Base-by-base conservation (phyloP, 2,888 invertebrate species). In the Tribolium freemani region DNA sequence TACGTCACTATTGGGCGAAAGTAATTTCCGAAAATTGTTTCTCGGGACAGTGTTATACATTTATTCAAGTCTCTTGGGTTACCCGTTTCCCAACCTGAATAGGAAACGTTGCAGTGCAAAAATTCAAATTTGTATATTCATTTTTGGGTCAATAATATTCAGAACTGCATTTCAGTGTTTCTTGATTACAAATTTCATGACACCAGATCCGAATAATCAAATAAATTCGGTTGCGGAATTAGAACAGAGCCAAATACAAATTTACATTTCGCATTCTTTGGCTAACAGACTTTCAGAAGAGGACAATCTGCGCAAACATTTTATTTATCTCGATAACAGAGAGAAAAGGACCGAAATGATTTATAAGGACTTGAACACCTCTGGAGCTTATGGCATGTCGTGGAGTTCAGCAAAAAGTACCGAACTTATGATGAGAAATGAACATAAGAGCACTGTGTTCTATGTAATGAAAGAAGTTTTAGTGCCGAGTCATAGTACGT, bases 381-480 rank as follows among this genome's bases (percentile, higher is more conserved):
- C 31, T 3, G 64, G 20, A 11, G 64, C 13, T 4, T 64, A 64
- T 21, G 44, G 16, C n/a, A 10, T 53, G 26, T 31, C 51, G 30
- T n/a, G 13, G 21, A 38, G 4, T 13, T 45, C 16, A 5, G 66
- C 66, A 9, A 54, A 56, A n/a, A 26, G 11, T 1, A 54, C 9
- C n/a, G 13, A 44, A 4, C 21, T 4, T 10, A 2, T 5, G 6
- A 11, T 57, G n/a, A 9, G 10, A 20, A 21, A 30, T 20, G 9
- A 45, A 11, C 21, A 31, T 8, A 11, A 46, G n/a, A 9, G 11
- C n/a, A 48, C n/a, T 9, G 57, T 26, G 3, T 75, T 61, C 48
- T 66, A 75, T 38, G 45, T 75, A 2, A 66, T 75, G 51, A 45
- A 69, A 21, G 71, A 75, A 11, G n/a, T 31, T 21, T 13, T 73